phyloP scores from a whole-genome alignment of 2,797 vertebrate genomes.

The Eulemur coronatus region DNA sequence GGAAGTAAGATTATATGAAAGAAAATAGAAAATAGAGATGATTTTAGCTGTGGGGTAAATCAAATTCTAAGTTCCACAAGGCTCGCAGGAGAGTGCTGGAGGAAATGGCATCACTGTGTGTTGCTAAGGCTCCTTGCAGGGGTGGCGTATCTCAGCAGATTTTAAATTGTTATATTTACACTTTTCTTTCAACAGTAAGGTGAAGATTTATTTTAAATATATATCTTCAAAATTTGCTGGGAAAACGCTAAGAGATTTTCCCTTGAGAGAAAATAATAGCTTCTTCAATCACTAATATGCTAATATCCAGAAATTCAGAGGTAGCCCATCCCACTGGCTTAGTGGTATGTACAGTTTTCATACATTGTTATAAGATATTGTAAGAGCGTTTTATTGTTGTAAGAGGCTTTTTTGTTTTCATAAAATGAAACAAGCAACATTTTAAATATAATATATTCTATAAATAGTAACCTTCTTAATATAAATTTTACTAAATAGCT shows the following conservation, averaged over 20 bases:
- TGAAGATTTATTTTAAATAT: not conserved
- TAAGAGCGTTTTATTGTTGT: not conserved
- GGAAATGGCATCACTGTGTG: accelerated
- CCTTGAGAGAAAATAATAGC: slow-evolving; percentile 11
- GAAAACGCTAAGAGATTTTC: slow-evolving; percentile 32
- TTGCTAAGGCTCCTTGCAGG: accelerated
- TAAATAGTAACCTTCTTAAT: slow-evolving; percentile 22
- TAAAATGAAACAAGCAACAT: not conserved
- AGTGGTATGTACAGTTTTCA: not conserved
- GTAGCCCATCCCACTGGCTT: not conserved
- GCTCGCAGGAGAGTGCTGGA: accelerated
- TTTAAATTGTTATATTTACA: not conserved
- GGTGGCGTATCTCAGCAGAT: not conserved
- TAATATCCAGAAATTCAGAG: not conserved
- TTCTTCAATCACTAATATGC: slow-evolving; percentile 19
- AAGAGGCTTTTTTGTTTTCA: not conserved
- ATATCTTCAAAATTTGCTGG: not conserved
- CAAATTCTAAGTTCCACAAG: too few relatives aligned
- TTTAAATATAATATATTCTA: slow-evolving; percentile 15
- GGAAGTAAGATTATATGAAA: not conserved
- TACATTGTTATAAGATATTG: too few relatives aligned
- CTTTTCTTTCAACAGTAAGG: slow-evolving; percentile 2
- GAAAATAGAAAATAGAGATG: not conserved
- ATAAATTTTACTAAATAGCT: not conserved
- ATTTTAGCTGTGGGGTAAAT: too few relatives aligned